Base-by-base conservation (phyloP, 2,888 invertebrate species). In the Pristionchus japonicus region DNA sequence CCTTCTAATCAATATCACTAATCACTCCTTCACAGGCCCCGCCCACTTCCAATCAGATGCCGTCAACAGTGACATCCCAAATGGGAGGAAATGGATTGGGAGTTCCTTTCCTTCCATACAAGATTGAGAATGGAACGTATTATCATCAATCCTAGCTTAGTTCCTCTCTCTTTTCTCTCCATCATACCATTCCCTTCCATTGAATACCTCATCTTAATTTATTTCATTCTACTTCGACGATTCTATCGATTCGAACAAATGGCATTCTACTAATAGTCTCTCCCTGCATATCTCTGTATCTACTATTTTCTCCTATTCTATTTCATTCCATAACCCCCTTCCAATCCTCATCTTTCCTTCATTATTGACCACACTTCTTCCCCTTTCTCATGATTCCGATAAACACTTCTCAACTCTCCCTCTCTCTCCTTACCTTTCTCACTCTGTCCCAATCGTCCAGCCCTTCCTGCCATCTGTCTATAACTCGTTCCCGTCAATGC, bases 381-480 rank as follows among this genome's bases (percentile, higher is more conserved):
- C 67, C 6, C 34, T 43, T 37, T 47, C 43, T 52, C n/a, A 15
- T 40, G n/a, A n/a, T n/a, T n/a, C n/a, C n/a, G n/a, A n/a, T n/a
- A n/a, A n/a, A n/a, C 47, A 27, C 31, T 85, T 27, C 40, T n/a
- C 37, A 61, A n/a, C 43, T 52, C 31, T 17, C 52, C 31, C 7
- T n/a, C 9, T 11, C 31, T 13, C 1, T 23, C 27, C 90, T 86
- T 89, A 95, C 95, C 95, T 91, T 92, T 91, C 13, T 94, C 94
- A 89, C 95, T 95, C 7, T 95, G 94, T 27, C 99, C 99, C 96
- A 97, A 98, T 93, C 99, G 96, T 0, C 99, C 99, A 90, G 99
- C 98, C 92, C 99, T 96, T 1, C 99, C 99, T 93, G 97, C 97
- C 99, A 99, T 99, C 96, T 99, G 99, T 90, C 96, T 96, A 94